Evolutionary conservation across 1,140 invertebrate genomes (phyloP).

Genomic region (Adoxophyes honmai): DNA sequence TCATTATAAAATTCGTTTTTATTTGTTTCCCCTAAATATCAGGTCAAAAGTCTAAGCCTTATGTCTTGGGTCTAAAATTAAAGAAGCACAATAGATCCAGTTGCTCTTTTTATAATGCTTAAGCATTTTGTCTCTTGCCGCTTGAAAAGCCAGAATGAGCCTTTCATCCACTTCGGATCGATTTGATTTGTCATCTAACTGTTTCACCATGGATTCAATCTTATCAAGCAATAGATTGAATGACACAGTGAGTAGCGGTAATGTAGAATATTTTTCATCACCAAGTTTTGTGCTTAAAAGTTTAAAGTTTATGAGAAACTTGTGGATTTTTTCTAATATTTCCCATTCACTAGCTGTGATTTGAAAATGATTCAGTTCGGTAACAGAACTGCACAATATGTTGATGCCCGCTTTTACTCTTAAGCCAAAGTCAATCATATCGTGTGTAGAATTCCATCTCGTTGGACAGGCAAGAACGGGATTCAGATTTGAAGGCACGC

Average conservation of each 20-base stretch:
- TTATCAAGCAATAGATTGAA: constrained; percentile 54
- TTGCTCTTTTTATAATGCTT: constrained; percentile 51
- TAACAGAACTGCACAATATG: constrained; percentile 34
- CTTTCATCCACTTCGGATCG: constrained; percentile 42
- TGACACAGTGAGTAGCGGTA: constrained; percentile 41
- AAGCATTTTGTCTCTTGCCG: constrained; percentile 49
- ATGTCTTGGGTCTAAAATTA: constrained; percentile 56
- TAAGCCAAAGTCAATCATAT: constrained; percentile 20
- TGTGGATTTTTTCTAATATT: constrained; percentile 37
- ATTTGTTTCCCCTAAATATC: constrained; percentile 47
- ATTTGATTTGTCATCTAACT: constrained; percentile 36
- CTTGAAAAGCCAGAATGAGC: constrained; percentile 45
- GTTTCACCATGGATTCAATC: constrained; percentile 42
- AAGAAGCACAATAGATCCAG: constrained; percentile 51
- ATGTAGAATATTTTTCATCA: constrained; percentile 48
- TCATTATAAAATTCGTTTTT: constrained; percentile 45
- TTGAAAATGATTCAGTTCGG: constrained; percentile 39
- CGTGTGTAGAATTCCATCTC: constrained; percentile 27
- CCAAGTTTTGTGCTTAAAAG: constrained; percentile 34
- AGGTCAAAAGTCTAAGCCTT: constrained; percentile 52
- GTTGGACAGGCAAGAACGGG: constrained; percentile 24
- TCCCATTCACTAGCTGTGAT: constrained; percentile 37
- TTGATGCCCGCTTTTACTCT: constrained; percentile 23
- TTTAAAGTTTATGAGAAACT: constrained; percentile 50
- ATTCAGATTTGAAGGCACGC: constrained; percentile 22